phyloP scores from a whole-genome alignment of 2,113 vertebrate genomes.

The Cariama cristata region DNA sequence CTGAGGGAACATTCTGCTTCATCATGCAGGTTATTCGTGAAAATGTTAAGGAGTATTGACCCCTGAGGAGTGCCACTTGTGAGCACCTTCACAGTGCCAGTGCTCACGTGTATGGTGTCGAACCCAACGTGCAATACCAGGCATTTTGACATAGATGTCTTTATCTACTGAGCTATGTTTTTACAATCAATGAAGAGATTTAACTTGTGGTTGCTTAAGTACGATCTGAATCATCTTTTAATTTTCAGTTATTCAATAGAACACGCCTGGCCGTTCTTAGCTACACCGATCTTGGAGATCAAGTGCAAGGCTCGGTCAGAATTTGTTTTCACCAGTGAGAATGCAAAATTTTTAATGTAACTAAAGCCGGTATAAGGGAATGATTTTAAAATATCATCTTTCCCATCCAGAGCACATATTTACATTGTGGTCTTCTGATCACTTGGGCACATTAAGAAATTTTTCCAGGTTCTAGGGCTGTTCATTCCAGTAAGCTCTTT shows the following conservation, averaged over 20 bases:
- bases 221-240: background rate
- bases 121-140: background rate
- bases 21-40: background rate
- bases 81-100: background rate
- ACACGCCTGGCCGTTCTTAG: background rate
- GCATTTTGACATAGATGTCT: background rate
- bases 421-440: constrained; percentile 11
- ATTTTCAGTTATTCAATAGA: background rate
- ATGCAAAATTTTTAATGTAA: background rate
- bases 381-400: background rate
- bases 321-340: background rate
- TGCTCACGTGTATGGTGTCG: background rate
- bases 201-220: background rate
- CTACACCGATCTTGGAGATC: background rate
- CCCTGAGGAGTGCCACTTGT: background rate
- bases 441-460: background rate
- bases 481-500: background rate
- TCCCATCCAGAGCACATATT: background rate
- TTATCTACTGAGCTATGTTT: background rate
- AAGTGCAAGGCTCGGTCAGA: background rate
- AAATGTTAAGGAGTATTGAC: background rate
- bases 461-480: background rate
- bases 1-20: background rate
- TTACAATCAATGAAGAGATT: background rate
- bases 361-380: background rate